These are phyloP conservation scores for Baryphthengus martii DNA, from an alignment of 2,113 vertebrate genomes.

Conservation along the genomic window DNA sequence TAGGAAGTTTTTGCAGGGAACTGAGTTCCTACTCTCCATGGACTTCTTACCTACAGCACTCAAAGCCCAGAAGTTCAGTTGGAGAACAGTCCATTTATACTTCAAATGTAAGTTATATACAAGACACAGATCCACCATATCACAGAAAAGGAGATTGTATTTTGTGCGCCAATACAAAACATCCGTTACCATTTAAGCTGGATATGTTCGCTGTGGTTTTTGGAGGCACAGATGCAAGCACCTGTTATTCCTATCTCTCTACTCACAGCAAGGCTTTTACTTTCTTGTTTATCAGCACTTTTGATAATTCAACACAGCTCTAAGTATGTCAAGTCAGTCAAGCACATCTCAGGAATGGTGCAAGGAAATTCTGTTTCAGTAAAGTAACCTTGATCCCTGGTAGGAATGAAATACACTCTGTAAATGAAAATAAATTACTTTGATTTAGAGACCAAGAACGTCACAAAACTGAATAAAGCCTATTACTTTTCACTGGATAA, in stretches of 20 bases:
- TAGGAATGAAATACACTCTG: background rate
- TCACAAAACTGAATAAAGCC: background rate
- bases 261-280: background rate
- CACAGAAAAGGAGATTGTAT: background rate
- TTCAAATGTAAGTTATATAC: background rate
- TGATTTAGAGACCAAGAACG: background rate
- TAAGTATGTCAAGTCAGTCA: background rate
- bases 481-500: background rate
- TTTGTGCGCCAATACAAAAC: background rate
- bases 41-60: background rate
- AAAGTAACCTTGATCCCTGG: background rate
- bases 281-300: background rate
- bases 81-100: background rate
- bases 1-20: background rate
- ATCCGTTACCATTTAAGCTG: background rate
- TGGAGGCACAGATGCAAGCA: background rate
- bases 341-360: background rate
- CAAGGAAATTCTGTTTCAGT: background rate
- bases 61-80: background rate
- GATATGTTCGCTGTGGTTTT: fast-evolving
- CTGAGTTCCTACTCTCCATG: background rate
- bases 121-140: background rate
- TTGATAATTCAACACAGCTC: background rate
- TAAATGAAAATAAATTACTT: background rate
- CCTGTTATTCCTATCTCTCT: background rate